Evolutionary conservation across 1,140 invertebrate genomes (phyloP), one percentile per base, ranked within the genome.

Genomic region (Armadillidium nasatum): DNA sequence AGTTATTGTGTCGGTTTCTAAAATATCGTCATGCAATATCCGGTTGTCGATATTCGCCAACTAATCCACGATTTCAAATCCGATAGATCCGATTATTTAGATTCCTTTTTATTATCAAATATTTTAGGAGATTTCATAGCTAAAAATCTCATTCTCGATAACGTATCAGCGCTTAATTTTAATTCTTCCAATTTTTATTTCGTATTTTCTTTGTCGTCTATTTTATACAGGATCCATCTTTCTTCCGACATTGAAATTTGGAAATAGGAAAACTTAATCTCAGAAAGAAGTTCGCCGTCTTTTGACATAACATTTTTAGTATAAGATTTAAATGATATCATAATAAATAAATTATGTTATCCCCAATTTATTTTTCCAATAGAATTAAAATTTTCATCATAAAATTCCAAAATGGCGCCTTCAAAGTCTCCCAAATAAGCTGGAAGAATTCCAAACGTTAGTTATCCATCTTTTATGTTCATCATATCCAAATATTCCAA

Each of bases 191-290:
- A 15, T 15, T 60, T 60, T 60, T 15, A 60, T 7, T 60, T 60
- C 4, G 50, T 60, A 19, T 60, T 60, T 19, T 60, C 50, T 15
- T 60, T 19, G 19, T 15, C 19, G 7, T 60, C 19, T 4, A 15
- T 19, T 60, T 60, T 60, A 60, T 60, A 60, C 11, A 60, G 50
- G 7, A 60, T 60, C 50, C 50, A 60, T 19, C 50, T 60, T 60
- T 60, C 50, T 15, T 13, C 50, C 19, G 50, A 60, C 50, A 60
- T 60, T 15, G 11, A 13, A 15, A 60, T 15, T 4, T 15, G 19
- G 19, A 60, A 60, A 60, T 60, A 60, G 19, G 50, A 15, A 60
- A 15, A 60, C 1, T 19, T 19, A 60, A 15, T 60, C 19, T 60
- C 50, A 2, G 50, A 60, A 3, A 60, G 19, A 60, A 60, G 11